Conservation (phyloP, 2,797 vertebrate species). For the Micrastur ruficollis region DNA sequence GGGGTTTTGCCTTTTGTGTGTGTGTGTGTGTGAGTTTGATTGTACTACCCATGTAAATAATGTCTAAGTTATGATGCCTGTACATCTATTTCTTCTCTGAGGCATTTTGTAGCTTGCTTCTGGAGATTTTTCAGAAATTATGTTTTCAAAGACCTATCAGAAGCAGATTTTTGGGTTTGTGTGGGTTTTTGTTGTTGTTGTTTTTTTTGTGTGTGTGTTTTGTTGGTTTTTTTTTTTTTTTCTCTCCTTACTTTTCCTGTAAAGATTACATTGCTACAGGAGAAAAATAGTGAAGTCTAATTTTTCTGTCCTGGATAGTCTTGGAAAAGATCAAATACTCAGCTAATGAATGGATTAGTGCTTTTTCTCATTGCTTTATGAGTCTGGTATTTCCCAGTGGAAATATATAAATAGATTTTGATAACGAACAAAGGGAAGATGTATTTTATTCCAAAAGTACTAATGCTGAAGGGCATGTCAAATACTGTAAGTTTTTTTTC, state of each 20-base stretch:
- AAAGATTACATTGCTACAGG: neutral
- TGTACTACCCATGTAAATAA: neutral
- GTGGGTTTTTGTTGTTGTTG: too few species aligned
- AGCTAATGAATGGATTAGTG: slow-evolving; percentile 43
- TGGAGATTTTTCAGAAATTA: neutral
- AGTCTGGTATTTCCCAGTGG: slow-evolving; percentile 47
- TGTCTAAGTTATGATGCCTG: neutral
- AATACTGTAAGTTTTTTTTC: neutral
- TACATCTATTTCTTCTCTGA: neutral
- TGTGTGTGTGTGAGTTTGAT: neutral
- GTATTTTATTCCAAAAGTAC: slow-evolving; percentile 23
- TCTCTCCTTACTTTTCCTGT: neutral
- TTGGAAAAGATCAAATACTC: slow-evolving; percentile 48
- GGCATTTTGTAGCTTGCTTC: neutral
- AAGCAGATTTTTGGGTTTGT: neutral
- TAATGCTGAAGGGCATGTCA: slow-evolving; percentile 40
- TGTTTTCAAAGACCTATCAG: neutral
- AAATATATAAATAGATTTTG: slow-evolving; percentile 53
- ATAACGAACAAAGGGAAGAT: slow-evolving; percentile 26
- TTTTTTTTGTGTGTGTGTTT: too few species aligned
- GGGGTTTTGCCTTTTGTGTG: neutral
- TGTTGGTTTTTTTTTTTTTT: neutral
- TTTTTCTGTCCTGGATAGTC: neutral
- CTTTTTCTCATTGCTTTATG: slow-evolving; percentile 4
- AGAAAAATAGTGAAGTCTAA: neutral